phyloP scores from a whole-genome alignment of 1,140 invertebrate species.

The Sminthurides bifidus region DNA sequence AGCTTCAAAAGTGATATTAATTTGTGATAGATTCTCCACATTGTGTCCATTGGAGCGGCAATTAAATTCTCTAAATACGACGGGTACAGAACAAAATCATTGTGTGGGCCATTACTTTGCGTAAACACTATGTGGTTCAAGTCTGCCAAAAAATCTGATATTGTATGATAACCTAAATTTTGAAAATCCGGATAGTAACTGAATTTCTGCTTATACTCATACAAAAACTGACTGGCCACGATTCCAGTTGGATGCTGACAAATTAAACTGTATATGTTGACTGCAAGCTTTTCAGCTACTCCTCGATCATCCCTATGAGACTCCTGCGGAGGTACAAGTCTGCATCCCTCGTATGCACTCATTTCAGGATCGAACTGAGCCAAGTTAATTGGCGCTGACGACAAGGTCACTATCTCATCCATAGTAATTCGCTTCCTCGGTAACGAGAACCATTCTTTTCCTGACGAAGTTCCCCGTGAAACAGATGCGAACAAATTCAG shows the following conservation, averaged over 20 bases:
- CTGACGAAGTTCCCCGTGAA: background rate
- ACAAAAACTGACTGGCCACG: background rate
- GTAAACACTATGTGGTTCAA: background rate
- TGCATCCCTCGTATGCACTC: background rate
- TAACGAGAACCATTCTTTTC: background rate
- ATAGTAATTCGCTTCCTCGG: background rate
- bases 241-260: background rate
- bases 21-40: constrained; percentile 4
- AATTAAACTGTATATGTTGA: background rate
- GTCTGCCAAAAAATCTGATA: background rate
- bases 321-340: background rate
- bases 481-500: background rate
- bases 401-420: background rate
- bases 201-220: background rate
- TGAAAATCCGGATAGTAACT: background rate
- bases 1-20: background rate
- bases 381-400: background rate
- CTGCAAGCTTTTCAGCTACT: background rate
- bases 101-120: background rate
- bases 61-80: constrained; percentile 2
- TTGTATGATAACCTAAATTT: background rate
- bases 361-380: constrained; percentile 2
- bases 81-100: constrained; percentile 1
- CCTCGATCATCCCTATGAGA: background rate
- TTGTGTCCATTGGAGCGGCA: background rate